Evolutionary conservation across 2,113 vertebrate species (phyloP).

Genomic region (Pungitius pungitius): DNA sequence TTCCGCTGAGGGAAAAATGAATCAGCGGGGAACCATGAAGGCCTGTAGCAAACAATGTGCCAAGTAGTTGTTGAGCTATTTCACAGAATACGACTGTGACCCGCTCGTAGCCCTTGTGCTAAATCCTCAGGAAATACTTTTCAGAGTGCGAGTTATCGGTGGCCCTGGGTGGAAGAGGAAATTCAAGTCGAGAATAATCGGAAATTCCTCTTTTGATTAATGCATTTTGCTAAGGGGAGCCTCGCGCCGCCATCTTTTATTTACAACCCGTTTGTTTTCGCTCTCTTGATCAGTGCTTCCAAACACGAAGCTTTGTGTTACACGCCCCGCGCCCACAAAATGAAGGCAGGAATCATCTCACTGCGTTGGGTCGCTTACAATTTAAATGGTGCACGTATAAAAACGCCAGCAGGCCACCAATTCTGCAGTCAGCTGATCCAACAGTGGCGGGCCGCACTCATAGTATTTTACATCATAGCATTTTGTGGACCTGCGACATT

Average conservation of each 20-base stretch:
- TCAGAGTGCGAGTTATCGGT: neutral
- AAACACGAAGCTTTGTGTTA: constrained; percentile 10
- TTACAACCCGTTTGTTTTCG: constrained; percentile 4
- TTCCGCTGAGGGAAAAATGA: neutral
- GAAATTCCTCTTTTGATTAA: constrained; percentile 35
- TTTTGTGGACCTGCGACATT: no score
- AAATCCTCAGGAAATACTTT: neutral
- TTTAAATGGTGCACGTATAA: no score
- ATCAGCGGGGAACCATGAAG: neutral
- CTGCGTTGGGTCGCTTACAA: neutral
- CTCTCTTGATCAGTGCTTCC: constrained; percentile 1
- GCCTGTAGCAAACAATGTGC: neutral
- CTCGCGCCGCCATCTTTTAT: neutral
- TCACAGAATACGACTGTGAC: neutral
- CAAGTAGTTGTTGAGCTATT: neutral
- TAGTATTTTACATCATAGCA: no score
- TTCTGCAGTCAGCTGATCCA: no score
- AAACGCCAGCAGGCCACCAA: no score
- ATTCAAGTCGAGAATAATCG: neutral
- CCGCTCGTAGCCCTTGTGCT: neutral
- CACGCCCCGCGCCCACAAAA: constrained; percentile 12
- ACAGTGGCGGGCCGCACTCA: no score
- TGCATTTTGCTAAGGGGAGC: neutral
- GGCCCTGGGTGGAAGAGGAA: constrained; percentile 2
- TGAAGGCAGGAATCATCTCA: neutral